Percentiles rank a stretch among this genome's conserved stretches.
These are phyloP conservation scores for Amiota minor DNA, from an alignment of 2,888 invertebrate species.

Conservation along the genomic window DNA sequence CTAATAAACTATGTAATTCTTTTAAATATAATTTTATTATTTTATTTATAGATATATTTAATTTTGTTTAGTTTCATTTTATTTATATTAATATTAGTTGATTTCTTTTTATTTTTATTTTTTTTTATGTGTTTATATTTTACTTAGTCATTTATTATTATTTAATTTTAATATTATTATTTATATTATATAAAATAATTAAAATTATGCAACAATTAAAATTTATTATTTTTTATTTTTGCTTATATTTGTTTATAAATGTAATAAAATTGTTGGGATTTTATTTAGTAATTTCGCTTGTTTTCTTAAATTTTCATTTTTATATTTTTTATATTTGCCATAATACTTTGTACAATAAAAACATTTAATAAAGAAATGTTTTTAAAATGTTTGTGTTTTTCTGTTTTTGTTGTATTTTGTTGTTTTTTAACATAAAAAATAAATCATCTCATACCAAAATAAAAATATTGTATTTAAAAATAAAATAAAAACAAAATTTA, in stretches of 20 bases:
- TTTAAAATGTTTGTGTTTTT: conserved; percentile 42
- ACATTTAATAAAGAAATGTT: conserved; percentile 53
- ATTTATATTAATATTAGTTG: conserved; percentile 34
- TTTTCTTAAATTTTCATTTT: conserved; percentile 40
- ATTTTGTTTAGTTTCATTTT: conserved; percentile 36
- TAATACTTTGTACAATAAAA: conserved; percentile 70
- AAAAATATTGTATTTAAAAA: background rate
- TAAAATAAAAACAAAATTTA: conserved; percentile 22
- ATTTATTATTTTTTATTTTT: conserved; percentile 55
- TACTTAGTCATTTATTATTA: conserved; percentile 21
- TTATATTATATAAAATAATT: conserved; percentile 61
- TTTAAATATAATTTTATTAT: conserved; percentile 22
- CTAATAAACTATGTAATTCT: conserved; percentile 40
- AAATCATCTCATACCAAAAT: conserved; percentile 8
- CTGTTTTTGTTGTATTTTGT: conserved; percentile 33
- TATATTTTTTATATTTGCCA: conserved; percentile 36
- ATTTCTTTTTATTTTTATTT: conserved; percentile 48
- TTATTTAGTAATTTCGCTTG: conserved; percentile 39
- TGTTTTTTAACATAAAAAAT: conserved; percentile 38
- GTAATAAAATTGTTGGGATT: conserved; percentile 68
- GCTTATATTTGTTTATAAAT: conserved; percentile 60
- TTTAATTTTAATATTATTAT: conserved; percentile 17
- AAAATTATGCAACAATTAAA: conserved; percentile 70
- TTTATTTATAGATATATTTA: conserved; percentile 30
- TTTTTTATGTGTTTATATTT: conserved; percentile 36